Evolutionary conservation across 2,797 vertebrate species (phyloP).

Genomic region (Huso huso): DNA sequence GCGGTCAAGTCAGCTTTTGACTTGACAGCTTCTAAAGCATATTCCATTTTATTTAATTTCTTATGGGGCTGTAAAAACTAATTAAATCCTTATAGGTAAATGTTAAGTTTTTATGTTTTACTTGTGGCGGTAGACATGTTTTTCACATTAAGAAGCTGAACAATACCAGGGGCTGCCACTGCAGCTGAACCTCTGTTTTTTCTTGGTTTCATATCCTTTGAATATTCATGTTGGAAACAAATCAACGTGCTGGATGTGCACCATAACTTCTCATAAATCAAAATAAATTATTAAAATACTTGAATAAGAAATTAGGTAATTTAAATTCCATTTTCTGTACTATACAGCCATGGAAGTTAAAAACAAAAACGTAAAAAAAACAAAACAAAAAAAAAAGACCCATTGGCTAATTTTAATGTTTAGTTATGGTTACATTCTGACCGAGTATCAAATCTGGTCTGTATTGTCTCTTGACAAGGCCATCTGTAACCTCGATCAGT

Average conservation of each 20-base stretch:
- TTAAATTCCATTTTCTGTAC: too few relatives aligned
- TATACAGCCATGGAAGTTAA: too few relatives aligned
- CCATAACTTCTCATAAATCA: conserved; percentile 32
- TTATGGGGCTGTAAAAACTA: conserved; percentile 1
- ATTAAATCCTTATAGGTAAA: conserved; percentile 14
- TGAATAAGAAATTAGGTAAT: not conserved
- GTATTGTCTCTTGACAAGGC: too few relatives aligned
- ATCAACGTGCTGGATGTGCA: conserved; percentile 19
- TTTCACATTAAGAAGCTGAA: conserved; percentile 26
- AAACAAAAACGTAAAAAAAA: too few relatives aligned
- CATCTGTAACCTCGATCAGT: too few relatives aligned
- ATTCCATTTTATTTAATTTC: not conserved
- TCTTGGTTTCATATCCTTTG: conserved; percentile 32
- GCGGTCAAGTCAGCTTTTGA: not conserved
- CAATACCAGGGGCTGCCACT: conserved; percentile 24
- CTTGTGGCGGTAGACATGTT: conserved; percentile 12
- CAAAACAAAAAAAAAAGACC: too few relatives aligned
- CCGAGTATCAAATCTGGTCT: too few relatives aligned
- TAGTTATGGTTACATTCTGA: too few relatives aligned
- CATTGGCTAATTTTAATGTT: too few relatives aligned
- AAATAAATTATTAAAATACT: conserved; percentile 30
- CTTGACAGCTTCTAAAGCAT: conserved; percentile 5
- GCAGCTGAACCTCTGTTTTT: conserved; percentile 21
- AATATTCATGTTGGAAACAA: conserved; percentile 32
- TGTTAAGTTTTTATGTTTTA: conserved; percentile 17